phyloP scores from a whole-genome alignment of 1,140 invertebrate genomes.

The Caerostris darwini region DNA sequence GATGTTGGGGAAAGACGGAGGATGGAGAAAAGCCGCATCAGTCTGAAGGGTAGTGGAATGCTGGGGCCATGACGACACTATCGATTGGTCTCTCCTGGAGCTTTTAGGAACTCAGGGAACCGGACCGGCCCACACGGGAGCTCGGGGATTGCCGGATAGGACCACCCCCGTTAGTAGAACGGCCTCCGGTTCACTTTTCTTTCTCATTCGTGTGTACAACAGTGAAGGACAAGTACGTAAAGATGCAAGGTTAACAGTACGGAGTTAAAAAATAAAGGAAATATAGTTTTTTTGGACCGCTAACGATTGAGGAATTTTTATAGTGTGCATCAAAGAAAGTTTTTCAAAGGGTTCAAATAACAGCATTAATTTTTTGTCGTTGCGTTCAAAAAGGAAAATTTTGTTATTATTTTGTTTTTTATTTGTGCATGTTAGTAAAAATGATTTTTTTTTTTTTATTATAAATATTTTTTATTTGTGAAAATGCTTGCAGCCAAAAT shows the following conservation, averaged over 20 bases:
- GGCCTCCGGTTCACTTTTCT: background rate
- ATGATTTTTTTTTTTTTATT: too few relatives aligned
- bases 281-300: too few relatives aligned
- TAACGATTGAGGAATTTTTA: too few relatives aligned
- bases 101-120: conserved; percentile 40
- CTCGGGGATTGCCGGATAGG: conserved; percentile 61
- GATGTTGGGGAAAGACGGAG: background rate
- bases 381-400: too few relatives aligned
- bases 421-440: too few relatives aligned
- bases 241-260: background rate
- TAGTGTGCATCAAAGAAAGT: too few relatives aligned
- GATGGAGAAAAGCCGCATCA: conserved; percentile 73
- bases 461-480: too few relatives aligned
- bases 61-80: conserved; percentile 69
- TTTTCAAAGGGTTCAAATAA: too few relatives aligned
- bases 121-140: conserved; percentile 72
- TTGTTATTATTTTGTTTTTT: too few relatives aligned
- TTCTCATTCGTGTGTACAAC: background rate
- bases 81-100: conserved; percentile 69
- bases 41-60: conserved; percentile 70
- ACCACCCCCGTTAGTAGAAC: conserved; percentile 50
- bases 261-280: background rate
- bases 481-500: too few relatives aligned
- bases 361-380: too few relatives aligned
- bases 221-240: background rate